Percentiles rank a stretch among this genome's conserved stretches.
Evolutionary conservation across 2,888 invertebrate species (phyloP).

Genomic region (Leptinotarsa juncta): DNA sequence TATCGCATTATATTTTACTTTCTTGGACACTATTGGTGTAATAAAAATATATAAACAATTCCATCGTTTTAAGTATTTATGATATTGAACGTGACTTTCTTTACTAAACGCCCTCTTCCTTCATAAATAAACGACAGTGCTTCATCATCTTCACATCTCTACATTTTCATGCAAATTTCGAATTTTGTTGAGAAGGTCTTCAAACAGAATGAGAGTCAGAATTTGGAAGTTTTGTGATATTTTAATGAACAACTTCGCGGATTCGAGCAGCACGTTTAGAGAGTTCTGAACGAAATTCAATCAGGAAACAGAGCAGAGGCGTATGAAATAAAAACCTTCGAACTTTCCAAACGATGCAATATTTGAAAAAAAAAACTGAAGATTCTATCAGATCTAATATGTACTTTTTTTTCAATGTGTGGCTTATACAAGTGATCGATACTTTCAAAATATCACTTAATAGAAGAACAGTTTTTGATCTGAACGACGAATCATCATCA

Average conservation of each 20-base stretch:
- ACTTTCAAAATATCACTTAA: too few relatives aligned
- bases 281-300: constrained; percentile 36
- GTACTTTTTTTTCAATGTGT: too few relatives aligned
- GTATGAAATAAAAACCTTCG: not conserved
- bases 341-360: not conserved
- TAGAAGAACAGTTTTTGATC: too few relatives aligned
- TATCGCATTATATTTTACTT: too few relatives aligned
- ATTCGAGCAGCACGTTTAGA: constrained; percentile 30
- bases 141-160: not conserved
- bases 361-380: not conserved
- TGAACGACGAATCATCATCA: too few relatives aligned
- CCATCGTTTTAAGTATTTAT: not conserved
- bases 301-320: constrained; percentile 26
- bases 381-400: not conserved
- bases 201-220: constrained; percentile 7
- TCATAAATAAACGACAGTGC: not conserved
- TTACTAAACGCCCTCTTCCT: not conserved
- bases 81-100: constrained; percentile 1
- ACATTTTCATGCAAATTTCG: constrained; percentile 30
- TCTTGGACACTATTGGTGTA: too few relatives aligned
- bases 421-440: too few relatives aligned
- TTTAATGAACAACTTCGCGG: constrained; percentile 42
- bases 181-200: constrained; percentile 29
- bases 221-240: constrained; percentile 39
- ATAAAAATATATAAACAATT: too few relatives aligned